Base-by-base conservation (phyloP, 2,113 vertebrate genomes). In the Syngnathoides biaculeatus region DNA sequence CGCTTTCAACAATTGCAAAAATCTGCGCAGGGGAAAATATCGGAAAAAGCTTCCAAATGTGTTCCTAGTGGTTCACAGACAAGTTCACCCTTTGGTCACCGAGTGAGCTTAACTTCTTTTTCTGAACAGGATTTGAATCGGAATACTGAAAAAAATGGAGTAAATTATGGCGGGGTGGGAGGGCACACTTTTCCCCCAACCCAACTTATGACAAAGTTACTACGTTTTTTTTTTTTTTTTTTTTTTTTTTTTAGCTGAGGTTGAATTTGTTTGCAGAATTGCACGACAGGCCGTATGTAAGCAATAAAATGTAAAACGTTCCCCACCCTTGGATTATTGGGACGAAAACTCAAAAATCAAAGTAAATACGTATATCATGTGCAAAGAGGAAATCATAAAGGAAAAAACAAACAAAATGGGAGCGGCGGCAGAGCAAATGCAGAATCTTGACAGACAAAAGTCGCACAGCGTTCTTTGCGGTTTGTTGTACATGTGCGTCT, bases 21-120 rank as follows among this genome's bases (percentile, higher is more conserved):
- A 81, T 81, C 75, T 85, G 79, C 75, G 77, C 83, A 86, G 84
- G 85, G 61, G 42, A 15, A 77, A 81, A 82, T 71, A 75, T 4
- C 15, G 56, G 42, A 55, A 38, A 65, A 78, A 61, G 53, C 8
- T 53, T 64, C 50, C n/a, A 7, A 74, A 20, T 65, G 22, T 42
- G 48, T 55, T 71, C 4, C 13, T 55, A 69, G 66, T 48, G 22
- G 48, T 64, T 40, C 1, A 56, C n/a, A n/a, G n/a, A n/a, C n/a
- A 65, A 66, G 20, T 64, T 72, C 43, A 71, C 67, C 39, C 35
- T 14, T 17, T 61, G 8, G 7, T 65, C n/a, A 35, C 38, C 17
- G 20, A 47, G 67, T 60, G 10, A 38, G 35, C 19, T 64, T 1
- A 14, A 73, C 24, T 55, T 57, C 14, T 2, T 72, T 68, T 64